A percentile compares a stretch with the other conserved stretches of the same genome.
Conservation (phyloP, 2,888 invertebrate species). For the Scrobipalpa atriplicella region DNA sequence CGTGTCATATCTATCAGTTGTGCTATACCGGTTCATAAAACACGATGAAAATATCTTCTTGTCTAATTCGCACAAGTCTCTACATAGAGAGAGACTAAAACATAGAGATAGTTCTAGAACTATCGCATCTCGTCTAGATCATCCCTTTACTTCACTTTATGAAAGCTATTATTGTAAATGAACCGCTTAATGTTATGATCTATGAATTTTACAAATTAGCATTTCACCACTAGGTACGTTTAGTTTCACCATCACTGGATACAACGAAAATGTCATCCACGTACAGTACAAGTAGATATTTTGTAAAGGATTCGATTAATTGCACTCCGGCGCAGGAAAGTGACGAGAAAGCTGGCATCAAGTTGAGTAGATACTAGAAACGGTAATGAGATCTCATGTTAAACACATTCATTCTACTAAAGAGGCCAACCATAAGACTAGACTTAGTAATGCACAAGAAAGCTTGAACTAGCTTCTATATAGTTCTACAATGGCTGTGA, state of each 20-base stretch:
- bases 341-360: slow-evolving; percentile 35
- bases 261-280: neutral
- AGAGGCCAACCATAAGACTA: slow-evolving; percentile 13
- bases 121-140: too few species aligned
- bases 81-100: too few species aligned
- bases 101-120: too few species aligned
- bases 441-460: neutral
- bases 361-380: slow-evolving; percentile 18
- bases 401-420: neutral
- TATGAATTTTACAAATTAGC: too few species aligned
- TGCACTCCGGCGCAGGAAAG: slow-evolving; percentile 35
- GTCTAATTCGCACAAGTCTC: too few species aligned
- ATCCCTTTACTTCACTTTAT: too few species aligned
- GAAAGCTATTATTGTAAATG: too few species aligned
- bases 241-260: neutral
- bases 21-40: too few species aligned
- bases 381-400: slow-evolving; percentile 8
- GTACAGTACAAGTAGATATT: neutral
- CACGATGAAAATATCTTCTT: too few species aligned
- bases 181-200: too few species aligned
- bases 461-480: neutral
- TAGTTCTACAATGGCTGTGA: too few species aligned
- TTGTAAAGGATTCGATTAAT: neutral
- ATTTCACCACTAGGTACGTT: neutral
- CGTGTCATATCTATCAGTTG: too few species aligned